Evolutionary conservation across 2,113 vertebrate species (phyloP).

Genomic region (Pollimyrus isidori): DNA sequence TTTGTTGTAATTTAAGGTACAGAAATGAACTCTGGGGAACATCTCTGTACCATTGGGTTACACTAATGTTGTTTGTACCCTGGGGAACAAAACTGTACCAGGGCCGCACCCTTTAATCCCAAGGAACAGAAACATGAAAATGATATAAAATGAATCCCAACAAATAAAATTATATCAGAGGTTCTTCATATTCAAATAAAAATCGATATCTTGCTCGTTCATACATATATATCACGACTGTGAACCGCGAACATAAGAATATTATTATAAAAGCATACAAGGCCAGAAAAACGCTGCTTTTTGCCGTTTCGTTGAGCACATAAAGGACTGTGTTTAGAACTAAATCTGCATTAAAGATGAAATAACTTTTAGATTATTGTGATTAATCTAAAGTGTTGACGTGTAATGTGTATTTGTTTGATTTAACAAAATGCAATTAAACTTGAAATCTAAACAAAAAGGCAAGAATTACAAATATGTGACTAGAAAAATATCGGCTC

Average conservation of each 20-base stretch:
- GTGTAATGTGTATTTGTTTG: neutral
- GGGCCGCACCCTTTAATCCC: neutral
- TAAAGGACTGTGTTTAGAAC: neutral
- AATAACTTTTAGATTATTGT: neutral
- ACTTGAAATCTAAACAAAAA: neutral
- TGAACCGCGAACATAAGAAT: neutral
- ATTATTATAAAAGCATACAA: neutral
- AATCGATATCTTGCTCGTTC: neutral
- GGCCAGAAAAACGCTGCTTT: neutral
- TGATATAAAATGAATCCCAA: neutral
- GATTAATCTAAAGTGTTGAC: neutral
- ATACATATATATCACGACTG: neutral
- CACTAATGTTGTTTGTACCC: neutral
- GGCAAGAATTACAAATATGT: neutral
- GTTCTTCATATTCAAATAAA: neutral
- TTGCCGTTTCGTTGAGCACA: neutral
- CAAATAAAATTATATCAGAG: neutral
- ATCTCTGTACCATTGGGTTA: neutral
- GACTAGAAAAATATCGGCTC: neutral
- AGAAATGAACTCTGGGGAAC: neutral
- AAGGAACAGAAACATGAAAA: neutral
- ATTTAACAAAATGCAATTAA: neutral
- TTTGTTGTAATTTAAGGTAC: neutral
- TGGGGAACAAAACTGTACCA: neutral
- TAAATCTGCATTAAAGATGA: neutral